Evolutionary conservation across 2,888 invertebrate genomes (phyloP), one percentile per base, ranked within the genome.

Genomic region (Ceriagrion tenellum): DNA sequence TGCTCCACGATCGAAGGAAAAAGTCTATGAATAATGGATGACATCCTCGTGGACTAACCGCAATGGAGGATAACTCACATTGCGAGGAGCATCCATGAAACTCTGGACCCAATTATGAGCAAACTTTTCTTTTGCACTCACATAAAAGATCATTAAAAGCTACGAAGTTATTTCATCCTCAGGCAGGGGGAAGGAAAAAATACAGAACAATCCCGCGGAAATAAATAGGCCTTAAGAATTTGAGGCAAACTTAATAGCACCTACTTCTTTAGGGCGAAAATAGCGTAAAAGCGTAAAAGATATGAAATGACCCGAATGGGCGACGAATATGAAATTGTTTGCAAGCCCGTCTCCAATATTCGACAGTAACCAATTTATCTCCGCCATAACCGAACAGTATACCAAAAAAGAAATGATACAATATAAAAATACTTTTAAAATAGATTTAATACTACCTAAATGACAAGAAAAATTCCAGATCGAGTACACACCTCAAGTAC

Each of bases 91-190:
- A n/a, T 12, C 20, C 12, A 69, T n/a, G 69, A 69, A 81, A 35
- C 81, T 81, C 12, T 26, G 47, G 35, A 30, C 69, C 47, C 93
- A 69, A 93, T 69, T 55, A 74, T n/a, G 74, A 69, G 40, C 69
- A 47, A 93, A 93, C 59, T 93, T 93, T 74, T 69, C 63, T 26
- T n/a, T 26, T n/a, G 69, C 74, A n/a, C 93, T n/a, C 26, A 47
- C 47, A 93, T 40, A 69, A 74, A 93, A 55, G 40, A 16, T 55
- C 93, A 93, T 74, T 93, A 69, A 93, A 93, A 69, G 93, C 93
- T 69, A 93, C 47, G 20, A 93, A 93, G 93, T 93, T 93, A 47
- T 93, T 69, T 69, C 59, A 59, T 63, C 93, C n/a, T n/a, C n/a
- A n/a, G n/a, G n/a, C n/a, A n/a, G n/a, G n/a, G n/a, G n/a, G n/a